Evolutionary conservation across 2,888 invertebrate genomes (phyloP), one percentile per base, ranked within the genome.

Genomic region (Scaptomyza reducta): DNA sequence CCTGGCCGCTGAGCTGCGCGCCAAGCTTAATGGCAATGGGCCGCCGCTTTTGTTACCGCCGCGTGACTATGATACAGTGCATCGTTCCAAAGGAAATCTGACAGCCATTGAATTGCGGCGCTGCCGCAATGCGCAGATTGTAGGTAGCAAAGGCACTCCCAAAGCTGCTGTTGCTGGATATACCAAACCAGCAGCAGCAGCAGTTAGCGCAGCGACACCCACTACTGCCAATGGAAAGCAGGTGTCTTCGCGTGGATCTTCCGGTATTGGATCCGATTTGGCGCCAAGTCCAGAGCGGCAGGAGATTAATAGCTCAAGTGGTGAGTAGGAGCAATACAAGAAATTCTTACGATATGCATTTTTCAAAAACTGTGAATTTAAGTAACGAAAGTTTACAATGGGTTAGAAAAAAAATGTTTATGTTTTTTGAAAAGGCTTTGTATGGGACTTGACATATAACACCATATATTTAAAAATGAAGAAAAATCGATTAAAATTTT

Each of bases 41-140:
- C 94, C 91, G 91, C 98, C 98, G 0, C 94, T 98, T 55, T 93
- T 98, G 22, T 92, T 98, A 68, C 98, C 98, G 0, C 98, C 98
- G 0, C 94, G 97, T 29, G 98, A 98, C 92, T 98, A 98, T 92
- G 98, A 98, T 92, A 98, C 98, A 1, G 96, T 97, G 3, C 96
- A 96, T 90, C 94, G 92, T 51, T 92, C 92, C 55, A 93, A 95
- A 69, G 96, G 96, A 7, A 96, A 96, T 89, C 91, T 96, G 50
- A 94, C 94, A n/a, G 95, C 95, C 29, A 95, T 95, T 79, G 95
- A 96, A 87, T 91, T 94, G 70, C 91, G 95, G 49, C 90, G 92
- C 60, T 92, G 92, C 74, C 90, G 91, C 47, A 92, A 92, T 74
- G 88, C 90, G 3, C 73, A 92, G 46, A 92, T 92, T 72, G 92